phyloP scores from a whole-genome alignment of 2,113 vertebrate genomes.

The Prunella fulvescens region DNA sequence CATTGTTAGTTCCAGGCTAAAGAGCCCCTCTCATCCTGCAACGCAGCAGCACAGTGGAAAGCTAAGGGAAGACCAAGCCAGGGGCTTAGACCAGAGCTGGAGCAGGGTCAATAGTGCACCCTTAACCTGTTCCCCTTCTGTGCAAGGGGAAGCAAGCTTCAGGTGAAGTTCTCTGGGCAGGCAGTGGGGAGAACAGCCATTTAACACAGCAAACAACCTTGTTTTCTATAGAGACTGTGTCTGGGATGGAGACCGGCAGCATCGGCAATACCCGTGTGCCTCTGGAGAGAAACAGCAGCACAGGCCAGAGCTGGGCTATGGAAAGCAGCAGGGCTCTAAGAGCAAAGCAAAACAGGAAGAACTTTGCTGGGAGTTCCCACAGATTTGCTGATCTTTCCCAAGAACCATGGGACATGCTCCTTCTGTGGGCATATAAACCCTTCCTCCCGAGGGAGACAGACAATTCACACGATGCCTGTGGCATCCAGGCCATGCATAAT shows the following conservation, averaged over 20 bases:
- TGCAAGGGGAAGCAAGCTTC: neutral
- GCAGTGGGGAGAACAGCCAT: neutral
- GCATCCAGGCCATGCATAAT: neutral
- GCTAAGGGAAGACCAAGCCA: neutral
- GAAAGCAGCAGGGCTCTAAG: neutral
- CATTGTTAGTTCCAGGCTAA: neutral
- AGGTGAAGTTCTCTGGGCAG: neutral
- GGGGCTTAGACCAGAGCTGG: neutral
- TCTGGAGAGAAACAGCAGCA: neutral
- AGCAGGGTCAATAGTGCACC: neutral
- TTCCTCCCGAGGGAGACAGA: neutral
- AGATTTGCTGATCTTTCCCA: neutral
- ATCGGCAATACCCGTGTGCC: neutral
- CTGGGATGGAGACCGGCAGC: neutral
- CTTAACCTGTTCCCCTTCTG: neutral
- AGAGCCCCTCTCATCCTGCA: neutral
- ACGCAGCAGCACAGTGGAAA: rapidly evolving
- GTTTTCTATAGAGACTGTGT: neutral
- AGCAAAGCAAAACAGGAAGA: neutral
- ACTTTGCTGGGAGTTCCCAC: neutral
- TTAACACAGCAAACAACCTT: neutral
- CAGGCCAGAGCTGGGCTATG: neutral
- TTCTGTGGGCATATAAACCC: neutral
- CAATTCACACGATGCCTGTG: neutral
- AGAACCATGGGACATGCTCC: neutral